Evolutionary conservation across 2,888 invertebrate genomes (phyloP), one percentile per base, ranked within the genome.

Genomic region (Drosophila bunnanda): DNA sequence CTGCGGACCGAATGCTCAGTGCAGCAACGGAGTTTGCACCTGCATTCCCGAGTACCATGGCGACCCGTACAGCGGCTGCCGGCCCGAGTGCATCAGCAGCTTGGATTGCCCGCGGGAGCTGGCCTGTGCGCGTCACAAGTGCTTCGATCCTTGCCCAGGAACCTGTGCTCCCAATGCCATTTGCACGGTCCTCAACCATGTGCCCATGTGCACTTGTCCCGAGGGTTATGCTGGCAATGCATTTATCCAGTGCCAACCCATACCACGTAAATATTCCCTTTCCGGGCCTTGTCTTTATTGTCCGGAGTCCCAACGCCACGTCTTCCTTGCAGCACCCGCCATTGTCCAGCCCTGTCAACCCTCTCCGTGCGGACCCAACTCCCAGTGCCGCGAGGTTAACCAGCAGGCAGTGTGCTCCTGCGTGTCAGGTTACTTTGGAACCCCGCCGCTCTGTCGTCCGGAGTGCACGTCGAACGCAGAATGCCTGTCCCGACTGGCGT

Each of bases 81-180:
- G 96, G 78, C 97, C 97, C 6, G 96, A 97, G 92, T 97, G 97
- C 91, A 94, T 96, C n/a, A 92, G 96, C 6, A 96, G 95, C 89
- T 92, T 93, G 13, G 96, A 97, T 82, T 97, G 97, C 91, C 92
- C 95, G 28, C 93, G 94, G 81, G 93, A 95, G 89, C 94, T 94
- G 88, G 95, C 96, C 71, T 97, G 96, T 86, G 93, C 94, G 1
- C 93, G 93, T 80, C 95, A 95, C 89, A 96, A 96, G 92, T 97
- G 97, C 89, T 90, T 93, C 54, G 95, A 96, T 90, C 97, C 97
- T 53, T 97, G 97, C 82, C 95, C 95, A 10, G 95, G 95, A 71
- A 96, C 95, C 25, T 97, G 97, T 90, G 97, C 96, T 0, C 91
- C 92, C 56, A 96, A 95, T 89, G 96, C 97, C 1, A 90, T 95